Evolutionary conservation across 2,797 vertebrate species (phyloP).

Genomic region (Alca torda): DNA sequence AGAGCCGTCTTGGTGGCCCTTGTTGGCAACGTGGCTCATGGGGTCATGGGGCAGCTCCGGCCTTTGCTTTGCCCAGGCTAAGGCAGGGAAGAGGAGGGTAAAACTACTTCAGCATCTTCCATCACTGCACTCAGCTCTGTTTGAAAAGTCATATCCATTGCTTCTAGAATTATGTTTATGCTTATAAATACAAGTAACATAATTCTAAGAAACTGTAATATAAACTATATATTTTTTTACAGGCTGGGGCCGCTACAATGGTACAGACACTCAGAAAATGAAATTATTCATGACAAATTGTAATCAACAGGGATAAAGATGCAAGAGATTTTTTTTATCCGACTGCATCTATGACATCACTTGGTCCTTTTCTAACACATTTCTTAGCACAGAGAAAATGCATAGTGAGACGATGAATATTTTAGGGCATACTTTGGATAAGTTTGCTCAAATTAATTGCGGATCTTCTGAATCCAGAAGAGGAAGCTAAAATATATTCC

Average conservation of each 20-base stretch:
- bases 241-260: background rate
- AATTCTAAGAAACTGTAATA: background rate
- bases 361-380: slow-evolving; percentile 1
- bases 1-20: background rate
- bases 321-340: background rate
- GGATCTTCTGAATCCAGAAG: background rate
- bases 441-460: slow-evolving; percentile 13
- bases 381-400: background rate
- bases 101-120: background rate
- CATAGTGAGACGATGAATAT: background rate
- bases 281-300: background rate
- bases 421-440: background rate
- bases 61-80: background rate
- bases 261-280: background rate
- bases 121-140: background rate
- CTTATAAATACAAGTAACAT: background rate
- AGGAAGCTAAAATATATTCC: slow-evolving; percentile 8
- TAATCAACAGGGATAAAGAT: background rate
- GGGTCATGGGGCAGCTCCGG: background rate
- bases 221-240: background rate
- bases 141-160: background rate
- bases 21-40: background rate
- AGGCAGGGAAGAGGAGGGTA: background rate
- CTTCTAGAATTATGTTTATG: background rate
- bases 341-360: background rate